A percentile compares a stretch with the other conserved stretches of the same genome.
Evolutionary conservation across 2,888 invertebrate genomes (phyloP).

Genomic region (Aleiodes leptofemur): DNA sequence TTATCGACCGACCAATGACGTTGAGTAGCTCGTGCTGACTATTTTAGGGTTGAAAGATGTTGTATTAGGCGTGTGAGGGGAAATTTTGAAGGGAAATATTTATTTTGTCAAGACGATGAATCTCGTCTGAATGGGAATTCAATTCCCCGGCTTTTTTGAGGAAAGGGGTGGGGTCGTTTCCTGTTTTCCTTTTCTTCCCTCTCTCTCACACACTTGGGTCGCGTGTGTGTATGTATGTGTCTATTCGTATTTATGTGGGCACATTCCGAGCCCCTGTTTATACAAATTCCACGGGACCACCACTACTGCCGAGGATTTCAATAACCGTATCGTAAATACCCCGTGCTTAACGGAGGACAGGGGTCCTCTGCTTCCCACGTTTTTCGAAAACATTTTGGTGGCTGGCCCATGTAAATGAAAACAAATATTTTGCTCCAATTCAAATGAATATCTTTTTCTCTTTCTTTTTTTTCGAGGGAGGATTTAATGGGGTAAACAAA

Average conservation of each 20-base stretch:
- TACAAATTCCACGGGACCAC: conserved; percentile 56
- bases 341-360: conserved; percentile 52
- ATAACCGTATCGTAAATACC: conserved; percentile 72
- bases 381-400: conserved; percentile 63
- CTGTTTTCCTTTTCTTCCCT: conserved; percentile 20
- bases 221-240: conserved; percentile 1
- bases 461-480: not conserved
- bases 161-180: conserved; percentile 24
- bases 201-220: conserved; percentile 20
- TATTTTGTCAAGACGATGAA: conserved; percentile 12
- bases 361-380: conserved; percentile 38
- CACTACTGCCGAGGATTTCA: conserved; percentile 65
- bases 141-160: not conserved
- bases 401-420: conserved; percentile 72
- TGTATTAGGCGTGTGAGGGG: conserved; percentile 46
- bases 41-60: too few relatives aligned
- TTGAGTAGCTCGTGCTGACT: too few relatives aligned
- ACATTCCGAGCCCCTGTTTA: conserved; percentile 9
- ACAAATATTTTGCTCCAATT: conserved; percentile 66
- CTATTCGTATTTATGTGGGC: not conserved
- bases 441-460: not conserved
- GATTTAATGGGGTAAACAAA: too few relatives aligned
- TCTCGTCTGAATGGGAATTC: too few relatives aligned
- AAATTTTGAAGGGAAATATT: conserved; percentile 43
- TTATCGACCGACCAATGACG: too few relatives aligned